Base-by-base conservation (phyloP, 1,140 invertebrate species). In the Danaus plexippus region DNA sequence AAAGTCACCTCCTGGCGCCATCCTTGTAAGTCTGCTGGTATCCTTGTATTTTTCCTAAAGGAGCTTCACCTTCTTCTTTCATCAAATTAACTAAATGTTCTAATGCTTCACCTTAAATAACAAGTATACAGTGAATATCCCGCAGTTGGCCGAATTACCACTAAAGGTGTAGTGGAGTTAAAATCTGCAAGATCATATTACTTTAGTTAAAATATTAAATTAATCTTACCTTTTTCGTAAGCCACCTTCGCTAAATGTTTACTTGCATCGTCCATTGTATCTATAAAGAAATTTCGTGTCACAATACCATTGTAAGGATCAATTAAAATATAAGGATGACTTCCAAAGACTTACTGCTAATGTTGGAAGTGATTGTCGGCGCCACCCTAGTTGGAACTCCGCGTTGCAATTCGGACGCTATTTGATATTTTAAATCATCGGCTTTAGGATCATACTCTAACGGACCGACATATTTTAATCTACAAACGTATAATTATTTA, bases 171-270 rank as follows among this genome's bases (percentile, higher is more conserved):
- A 6, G 1, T 32, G 7, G 22, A 32, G 2, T 32, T 3, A 32
- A 5, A 32, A 6, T 32, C 7, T 8, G 22, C 5, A 32, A 32
- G 22, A 8, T 32, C 22, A 6, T 6, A 32, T 7, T 32, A 0
- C 22, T 32, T 32, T 32, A 32, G 22, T 32, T 32, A 32, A 32
- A 32, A 15, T 15, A 15, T 15, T 15, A 1, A 15, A 32, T 32
- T 32, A 43, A 44, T 48, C 11, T 58, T 70, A 77, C 79, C 77
- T 71, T 76, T 80, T 45, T 71, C 73, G 7, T 45, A 61, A 47
- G 71, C 79, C 47, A 71, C 18, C 55, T 75, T 75, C 15, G 79
- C 79, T 40, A 82, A 70, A 67, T 79, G 74, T 45, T 67, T 72
- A 5, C 76, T 62, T 45, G 76, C 77, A 9, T 76, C 72, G 9